Percentiles rank a stretch among this genome's conserved stretches.
These are phyloP conservation scores for Hermetia illucens DNA, from an alignment of 1,140 invertebrate species.

Conservation along the genomic window DNA sequence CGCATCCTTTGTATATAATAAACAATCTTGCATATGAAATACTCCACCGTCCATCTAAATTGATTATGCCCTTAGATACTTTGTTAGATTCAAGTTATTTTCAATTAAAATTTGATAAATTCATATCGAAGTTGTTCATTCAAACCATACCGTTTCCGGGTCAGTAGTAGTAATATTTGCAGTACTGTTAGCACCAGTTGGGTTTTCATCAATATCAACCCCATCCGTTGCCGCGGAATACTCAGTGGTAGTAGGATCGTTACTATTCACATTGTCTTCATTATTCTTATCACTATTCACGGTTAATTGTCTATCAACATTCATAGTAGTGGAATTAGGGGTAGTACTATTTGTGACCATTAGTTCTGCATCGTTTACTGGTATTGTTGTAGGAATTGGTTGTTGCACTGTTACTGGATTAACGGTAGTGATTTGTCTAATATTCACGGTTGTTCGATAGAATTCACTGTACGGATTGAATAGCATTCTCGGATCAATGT, in stretches of 20 bases:
- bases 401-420: neutral
- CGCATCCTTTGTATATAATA: too few species aligned
- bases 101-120: neutral
- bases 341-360: neutral
- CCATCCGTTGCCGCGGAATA: neutral
- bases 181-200: neutral
- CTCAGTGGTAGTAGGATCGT: neutral
- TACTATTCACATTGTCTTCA: neutral
- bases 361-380: too few species aligned
- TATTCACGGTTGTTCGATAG: constrained; percentile 1
- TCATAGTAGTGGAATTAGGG: neutral
- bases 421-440: too few species aligned
- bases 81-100: neutral
- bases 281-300: constrained; percentile 1
- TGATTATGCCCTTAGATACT: too few species aligned
- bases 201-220: neutral
- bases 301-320: neutral
- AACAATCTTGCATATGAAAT: too few species aligned
- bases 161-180: neutral
- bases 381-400: neutral
- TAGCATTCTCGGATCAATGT: constrained; percentile 36
- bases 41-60: too few species aligned
- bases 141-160: neutral
- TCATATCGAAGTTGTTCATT: neutral
- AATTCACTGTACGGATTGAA: constrained; percentile 34